These are phyloP conservation scores for Gobio occitaniae DNA, from an alignment of 2,797 vertebrate species.

Conservation along the genomic window DNA sequence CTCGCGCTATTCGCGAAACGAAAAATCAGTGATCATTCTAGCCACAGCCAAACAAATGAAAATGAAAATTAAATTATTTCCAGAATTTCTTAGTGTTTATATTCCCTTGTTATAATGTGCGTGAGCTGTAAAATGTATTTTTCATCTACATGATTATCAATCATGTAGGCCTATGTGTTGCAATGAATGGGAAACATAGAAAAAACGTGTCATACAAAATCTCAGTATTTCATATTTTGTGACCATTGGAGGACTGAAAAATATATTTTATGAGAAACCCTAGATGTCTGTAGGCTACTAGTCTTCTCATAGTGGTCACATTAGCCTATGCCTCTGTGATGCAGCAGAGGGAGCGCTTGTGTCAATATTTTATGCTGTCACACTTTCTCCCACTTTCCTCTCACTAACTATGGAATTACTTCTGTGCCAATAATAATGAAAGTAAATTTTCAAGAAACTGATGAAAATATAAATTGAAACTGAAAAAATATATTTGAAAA, in stretches of 20 bases:
- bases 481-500: no score
- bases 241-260: background rate
- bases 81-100: background rate
- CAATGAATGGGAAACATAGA: background rate
- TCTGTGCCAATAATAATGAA: no score
- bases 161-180: background rate
- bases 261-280: background rate
- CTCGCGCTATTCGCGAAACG: background rate
- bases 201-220: background rate
- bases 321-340: background rate
- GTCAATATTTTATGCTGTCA: background rate
- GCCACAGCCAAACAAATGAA: background rate
- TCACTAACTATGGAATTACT: no score
- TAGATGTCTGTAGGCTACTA: background rate
- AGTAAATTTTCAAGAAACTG: no score
- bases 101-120: background rate
- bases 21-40: constrained; percentile 6
- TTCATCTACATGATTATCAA: background rate
- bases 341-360: constrained; percentile 38
- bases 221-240: background rate
- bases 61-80: no score
- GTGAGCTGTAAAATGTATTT: background rate
- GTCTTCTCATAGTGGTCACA: background rate
- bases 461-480: no score
- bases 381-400: background rate